Evolutionary conservation across 2,113 vertebrate species (phyloP), one percentile per base, ranked within the genome.

Genomic region (Phainopepla nitens): DNA sequence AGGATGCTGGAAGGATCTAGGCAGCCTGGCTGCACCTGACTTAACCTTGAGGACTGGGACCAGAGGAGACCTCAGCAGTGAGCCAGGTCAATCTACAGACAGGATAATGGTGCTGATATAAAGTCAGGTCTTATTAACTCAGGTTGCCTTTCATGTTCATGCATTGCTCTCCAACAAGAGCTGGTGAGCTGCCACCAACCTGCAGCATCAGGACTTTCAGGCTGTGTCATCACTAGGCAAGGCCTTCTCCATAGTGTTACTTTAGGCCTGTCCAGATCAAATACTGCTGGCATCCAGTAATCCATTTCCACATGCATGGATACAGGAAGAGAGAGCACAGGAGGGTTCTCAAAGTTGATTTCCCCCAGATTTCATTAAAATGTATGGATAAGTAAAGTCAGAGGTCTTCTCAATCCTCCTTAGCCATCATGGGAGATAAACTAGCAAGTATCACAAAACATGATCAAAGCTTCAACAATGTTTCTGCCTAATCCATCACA

Each of bases 81-180:
- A 70, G 28, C 13, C 58, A 24, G 69, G 20, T 57, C 50, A 53
- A 10, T n/a, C 51, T 42, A 54, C 57, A 77, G 62, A 53, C 8
- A 54, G 72, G 45, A 6, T 70, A 45, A 73, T 2, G 1, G 18
- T 69, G 31, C 24, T 80, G 62, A 41, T 51, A 28, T 50, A 69
- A 60, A 72, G 25, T 8, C 29, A 89, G 45, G 9, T n/a, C 41
- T 47, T 57, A 56, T 1, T 51, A 31, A 41, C 24, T 31, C 24
- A 36, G 41, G 15, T 13, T 82, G 53, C 53, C 24, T 54, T 90
- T 72, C 49, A 33, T 0, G 0, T 54, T 22, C 1, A 0, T 13
- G 17, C 16, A 9, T 27, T 31, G 45, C 22, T 65, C 5, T 80
- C 54, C 33, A 41, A 0, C 4, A 6, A 33, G 42, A 85, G 39